Conservation (phyloP, 2,888 invertebrate species). For the Archaeoteleia sp. region DNA sequence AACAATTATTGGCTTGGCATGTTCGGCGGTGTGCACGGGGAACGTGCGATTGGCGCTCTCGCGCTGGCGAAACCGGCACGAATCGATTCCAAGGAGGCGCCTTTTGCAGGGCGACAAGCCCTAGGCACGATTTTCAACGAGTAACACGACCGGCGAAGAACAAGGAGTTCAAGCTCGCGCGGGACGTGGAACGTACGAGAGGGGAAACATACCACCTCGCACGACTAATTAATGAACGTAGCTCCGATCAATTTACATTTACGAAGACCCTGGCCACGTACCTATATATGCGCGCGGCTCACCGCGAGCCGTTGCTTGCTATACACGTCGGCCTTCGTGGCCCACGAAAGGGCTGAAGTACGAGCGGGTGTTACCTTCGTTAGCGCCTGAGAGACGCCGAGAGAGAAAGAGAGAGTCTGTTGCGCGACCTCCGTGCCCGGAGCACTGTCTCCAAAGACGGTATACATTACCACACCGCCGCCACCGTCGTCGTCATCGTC, state of each 20-base stretch:
- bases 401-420: constrained; percentile 30
- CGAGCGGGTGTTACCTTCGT: constrained; percentile 62
- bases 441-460: constrained; percentile 30
- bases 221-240: constrained; percentile 73
- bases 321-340: constrained; percentile 33
- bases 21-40: constrained; percentile 20
- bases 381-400: constrained; percentile 55
- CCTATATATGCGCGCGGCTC: constrained; percentile 31
- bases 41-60: constrained; percentile 25
- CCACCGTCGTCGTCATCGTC: constrained; percentile 12
- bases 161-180: constrained; percentile 16
- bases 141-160: constrained; percentile 43
- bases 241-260: constrained; percentile 73
- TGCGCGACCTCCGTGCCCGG: constrained; percentile 52
- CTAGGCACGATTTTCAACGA: constrained; percentile 44
- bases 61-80: constrained; percentile 29
- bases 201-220: constrained; percentile 64
- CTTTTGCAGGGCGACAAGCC: constrained; percentile 45
- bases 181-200: constrained; percentile 12
- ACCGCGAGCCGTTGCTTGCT: constrained; percentile 16
- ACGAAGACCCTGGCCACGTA: constrained; percentile 57
- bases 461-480: constrained; percentile 42
- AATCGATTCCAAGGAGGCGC: constrained; percentile 42
- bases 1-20: constrained; percentile 33
- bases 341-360: constrained; percentile 47